Base-by-base conservation (phyloP, 2,113 vertebrate species). In the Antechinus flavipes region DNA sequence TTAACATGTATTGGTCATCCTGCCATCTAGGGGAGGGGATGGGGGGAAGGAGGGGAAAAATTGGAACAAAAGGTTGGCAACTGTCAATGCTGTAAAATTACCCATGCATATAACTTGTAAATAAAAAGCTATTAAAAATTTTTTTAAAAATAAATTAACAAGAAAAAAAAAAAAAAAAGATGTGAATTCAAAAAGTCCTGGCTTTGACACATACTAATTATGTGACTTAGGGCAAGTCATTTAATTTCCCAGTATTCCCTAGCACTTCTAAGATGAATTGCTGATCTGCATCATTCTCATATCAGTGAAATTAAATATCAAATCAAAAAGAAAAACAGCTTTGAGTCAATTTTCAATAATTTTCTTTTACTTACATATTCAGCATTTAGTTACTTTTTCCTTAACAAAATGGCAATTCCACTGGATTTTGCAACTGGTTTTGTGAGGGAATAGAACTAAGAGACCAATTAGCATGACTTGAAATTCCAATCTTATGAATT, bases 361-460 rank as follows among this genome's bases (percentile, higher is more conserved):
- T 94, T 49, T 47, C 26, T 76, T 92, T 89, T n/a, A 54, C 95
- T 91, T 94, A 68, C n/a, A 91, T 89, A 91, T 90, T 24, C 84
- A n/a, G 11, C 91, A 55, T 61, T 93, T 91, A 0, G 93, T 93
- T 27, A 76, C 61, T 91, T 35, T 25, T 94, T 95, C 55, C 95
- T 90, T 1, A 30, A 30, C 61, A 35, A n/a, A 8, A 61, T 68
- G 30, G 1, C 30, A 16, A 68, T 68, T 68, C 30, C 61, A 68
- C 61, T 68, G 12, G 12, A 16, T 68, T 5, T 94, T 91, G 91
- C 90, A 52, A 58, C 52, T 89, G 58, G 58, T 25, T 6, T 94
- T 92, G 47, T 0, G 49, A 49, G 50, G 54, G 93, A 94, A 93
- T 93, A 68, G 89, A 84, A 30, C n/a, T 12, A 8, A 42, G 93